These are phyloP conservation scores for Heterocephalus glaber DNA, from an alignment of 2,113 vertebrate species.

Conservation along the genomic window DNA sequence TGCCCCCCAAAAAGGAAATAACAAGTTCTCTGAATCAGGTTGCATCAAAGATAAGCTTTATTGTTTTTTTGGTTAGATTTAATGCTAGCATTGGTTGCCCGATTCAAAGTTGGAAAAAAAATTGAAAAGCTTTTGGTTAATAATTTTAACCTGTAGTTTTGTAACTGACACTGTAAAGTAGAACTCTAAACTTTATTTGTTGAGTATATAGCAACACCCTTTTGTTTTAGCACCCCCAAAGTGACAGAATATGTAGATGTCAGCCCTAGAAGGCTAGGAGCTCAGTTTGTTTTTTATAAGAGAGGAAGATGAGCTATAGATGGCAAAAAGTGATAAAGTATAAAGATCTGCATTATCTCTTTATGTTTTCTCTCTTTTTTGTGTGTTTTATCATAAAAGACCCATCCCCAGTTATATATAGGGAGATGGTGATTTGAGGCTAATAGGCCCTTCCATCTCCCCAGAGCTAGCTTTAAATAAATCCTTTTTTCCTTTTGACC, in stretches of 20 bases:
- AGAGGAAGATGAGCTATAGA: not conserved
- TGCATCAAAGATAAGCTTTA: not conserved
- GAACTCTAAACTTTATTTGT: not conserved
- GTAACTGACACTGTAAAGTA: not conserved
- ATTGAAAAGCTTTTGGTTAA: not conserved
- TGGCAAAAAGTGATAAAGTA: not conserved
- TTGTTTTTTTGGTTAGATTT: slow-evolving; percentile 44
- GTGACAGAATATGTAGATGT: not conserved
- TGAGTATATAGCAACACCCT: not conserved
- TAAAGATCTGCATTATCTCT: not conserved
- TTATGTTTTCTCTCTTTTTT: not conserved
- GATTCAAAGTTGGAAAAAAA: not conserved
- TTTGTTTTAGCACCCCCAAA: not conserved
- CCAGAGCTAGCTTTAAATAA: not conserved
- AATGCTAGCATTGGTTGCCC: not conserved
- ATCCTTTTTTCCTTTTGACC: not conserved
- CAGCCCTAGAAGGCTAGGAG: not conserved
- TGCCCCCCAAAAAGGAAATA: not conserved
- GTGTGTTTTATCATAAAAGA: not conserved
- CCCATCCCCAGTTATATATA: not conserved
- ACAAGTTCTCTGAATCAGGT: not conserved
- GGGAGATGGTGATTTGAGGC: not conserved
- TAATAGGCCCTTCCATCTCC: not conserved
- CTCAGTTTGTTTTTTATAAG: not conserved
- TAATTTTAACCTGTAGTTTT: slow-evolving; percentile 10